Evolutionary conservation across 2,888 invertebrate genomes (phyloP).

Genomic region (Drosophila robusta): DNA sequence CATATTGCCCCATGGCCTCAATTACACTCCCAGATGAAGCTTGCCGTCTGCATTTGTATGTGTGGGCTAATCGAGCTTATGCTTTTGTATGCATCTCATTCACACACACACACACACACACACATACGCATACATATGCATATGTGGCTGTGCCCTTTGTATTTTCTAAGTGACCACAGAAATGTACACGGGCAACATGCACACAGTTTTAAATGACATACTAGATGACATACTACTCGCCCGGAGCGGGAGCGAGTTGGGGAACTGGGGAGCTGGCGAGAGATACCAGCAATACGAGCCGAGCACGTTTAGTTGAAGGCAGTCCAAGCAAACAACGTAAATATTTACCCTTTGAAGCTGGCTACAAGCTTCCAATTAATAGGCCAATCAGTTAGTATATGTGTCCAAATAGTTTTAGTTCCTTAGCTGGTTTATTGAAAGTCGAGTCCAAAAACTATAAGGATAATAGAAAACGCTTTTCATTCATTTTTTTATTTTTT

Average conservation of each 20-base stretch:
- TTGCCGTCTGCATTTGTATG: constrained; percentile 47
- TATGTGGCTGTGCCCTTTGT: constrained; percentile 50
- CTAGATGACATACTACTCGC: constrained; percentile 48
- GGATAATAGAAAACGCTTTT: neutral
- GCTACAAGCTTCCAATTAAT: constrained; percentile 58
- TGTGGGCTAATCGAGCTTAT: constrained; percentile 74
- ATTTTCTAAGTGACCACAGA: constrained; percentile 77
- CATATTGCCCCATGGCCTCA: constrained; percentile 82
- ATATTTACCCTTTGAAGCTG: constrained; percentile 44
- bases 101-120: neutral
- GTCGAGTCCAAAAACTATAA: neutral
- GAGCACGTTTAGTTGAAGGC: constrained; percentile 23
- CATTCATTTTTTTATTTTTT: neutral
- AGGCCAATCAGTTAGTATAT: constrained; percentile 48
- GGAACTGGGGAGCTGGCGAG: neutral
- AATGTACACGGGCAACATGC: constrained; percentile 75
- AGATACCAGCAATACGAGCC: constrained; percentile 9
- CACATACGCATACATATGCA: neutral
- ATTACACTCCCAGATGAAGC: constrained; percentile 75
- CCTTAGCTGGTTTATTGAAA: constrained; percentile 2
- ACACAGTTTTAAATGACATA: constrained; percentile 70
- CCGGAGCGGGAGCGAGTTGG: neutral
- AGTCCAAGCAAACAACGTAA: constrained; percentile 41
- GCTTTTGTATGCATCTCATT: constrained; percentile 40
- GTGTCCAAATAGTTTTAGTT: constrained; percentile 1